These are phyloP conservation scores for Cenopis cana DNA, from an alignment of 2,888 invertebrate species.

Conservation along the genomic window DNA sequence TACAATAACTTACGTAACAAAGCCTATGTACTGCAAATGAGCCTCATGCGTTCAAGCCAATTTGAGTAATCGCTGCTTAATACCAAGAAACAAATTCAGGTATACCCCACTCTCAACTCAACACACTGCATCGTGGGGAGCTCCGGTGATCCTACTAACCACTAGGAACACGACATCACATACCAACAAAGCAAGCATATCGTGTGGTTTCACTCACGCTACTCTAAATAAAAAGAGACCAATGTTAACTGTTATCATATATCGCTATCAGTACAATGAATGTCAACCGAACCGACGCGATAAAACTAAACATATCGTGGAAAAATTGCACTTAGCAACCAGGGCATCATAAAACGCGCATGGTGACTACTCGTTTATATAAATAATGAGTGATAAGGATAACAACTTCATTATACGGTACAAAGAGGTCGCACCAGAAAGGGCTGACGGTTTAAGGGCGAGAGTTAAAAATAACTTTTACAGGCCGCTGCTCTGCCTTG, in stretches of 20 bases:
- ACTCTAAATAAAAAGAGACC: not conserved
- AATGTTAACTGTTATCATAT: not conserved
- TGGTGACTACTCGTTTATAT: not conserved
- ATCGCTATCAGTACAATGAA: not conserved
- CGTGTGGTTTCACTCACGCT: not conserved
- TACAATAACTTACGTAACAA: no score
- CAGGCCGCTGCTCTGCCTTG: not conserved
- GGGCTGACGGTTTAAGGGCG: conserved; percentile 18
- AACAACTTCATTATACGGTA: conserved; percentile 15
- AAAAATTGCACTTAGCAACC: not conserved
- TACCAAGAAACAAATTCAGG: no score
- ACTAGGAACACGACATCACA: not conserved
- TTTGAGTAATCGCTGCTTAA: no score
- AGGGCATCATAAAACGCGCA: not conserved
- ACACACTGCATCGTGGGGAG: no score
- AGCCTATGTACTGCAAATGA: no score
- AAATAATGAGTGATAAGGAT: conserved; percentile 9
- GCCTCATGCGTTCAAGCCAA: no score
- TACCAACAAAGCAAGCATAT: not conserved
- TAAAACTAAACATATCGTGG: not conserved
- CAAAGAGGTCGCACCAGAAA: conserved; percentile 12
- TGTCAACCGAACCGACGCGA: not conserved
- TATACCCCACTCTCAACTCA: no score
- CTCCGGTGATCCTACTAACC: not conserved
- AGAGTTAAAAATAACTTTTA: conserved; percentile 23